Base-by-base conservation (phyloP, 2,797 vertebrate genomes). In the Myoxocephalus aenaeus region DNA sequence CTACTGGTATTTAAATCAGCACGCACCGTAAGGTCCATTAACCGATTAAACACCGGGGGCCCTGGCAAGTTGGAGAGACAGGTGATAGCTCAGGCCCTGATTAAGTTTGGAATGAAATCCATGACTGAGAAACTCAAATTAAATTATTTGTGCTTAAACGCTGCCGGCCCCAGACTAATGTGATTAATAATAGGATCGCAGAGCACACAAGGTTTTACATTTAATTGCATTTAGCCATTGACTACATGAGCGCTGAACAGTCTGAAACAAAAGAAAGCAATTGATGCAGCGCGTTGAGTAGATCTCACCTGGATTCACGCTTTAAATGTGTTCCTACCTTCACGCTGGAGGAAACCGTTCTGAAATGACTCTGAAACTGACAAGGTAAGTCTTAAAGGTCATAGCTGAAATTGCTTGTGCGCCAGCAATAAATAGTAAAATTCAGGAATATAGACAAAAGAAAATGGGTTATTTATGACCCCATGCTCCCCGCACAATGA, bases 401-500 rank as follows among this genome's bases (percentile, higher is more conserved):
- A 87, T 5, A 48, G 64, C 70, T 81, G 78, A 88, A 86, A 89
- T 90, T 88, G 76, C 70, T 64, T 62, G 6, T 36, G 61, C 63
- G 42, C 69, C 44, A n/a, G 40, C 38, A 67, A 74, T 79, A 82
- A 86, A 86, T 51, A 84, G 81, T 44, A 78, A 88, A 84, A 81
- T 84, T 86, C 68, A 85, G 58, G 78, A 87, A 80, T 75, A 80
- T 68, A 84, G 85, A 91, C 83, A 79, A 73, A 77, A 81, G 75
- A 89, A 91, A 92, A 89, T 77, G 57, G 62, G 75, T 92, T 92
- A 90, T 93, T 92, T 89, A 90, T 89, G 89, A 92, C 79, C 89
- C 34, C 65, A 13, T 81, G 77, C n/a, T 75, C 74, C 38, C 70
- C 67, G 70, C 61, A 73, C 64, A 83, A 77, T 70, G 72, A 76